Evolutionary conservation across 2,797 vertebrate genomes (phyloP).

Genomic region (Hippocampus kuda): DNA sequence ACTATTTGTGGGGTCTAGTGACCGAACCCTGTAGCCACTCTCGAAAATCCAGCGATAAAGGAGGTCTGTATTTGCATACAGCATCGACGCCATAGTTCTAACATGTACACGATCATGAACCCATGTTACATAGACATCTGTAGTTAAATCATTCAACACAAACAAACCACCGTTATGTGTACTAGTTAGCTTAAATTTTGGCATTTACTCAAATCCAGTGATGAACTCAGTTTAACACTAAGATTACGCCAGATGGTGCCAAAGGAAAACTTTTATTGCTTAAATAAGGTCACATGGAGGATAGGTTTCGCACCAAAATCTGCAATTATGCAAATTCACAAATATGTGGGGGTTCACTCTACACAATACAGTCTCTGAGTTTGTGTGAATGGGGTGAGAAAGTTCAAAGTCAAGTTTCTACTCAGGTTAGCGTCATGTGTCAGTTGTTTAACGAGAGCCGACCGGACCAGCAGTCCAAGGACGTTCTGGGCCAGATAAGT

Average conservation of each 20-base stretch:
- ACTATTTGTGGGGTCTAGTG: not conserved
- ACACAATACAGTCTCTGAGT: not conserved
- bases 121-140: not conserved
- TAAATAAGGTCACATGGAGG: too few species aligned
- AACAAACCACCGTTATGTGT: too few species aligned
- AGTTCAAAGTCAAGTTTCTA: conserved; percentile 1
- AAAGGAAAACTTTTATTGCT: not conserved
- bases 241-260: not conserved
- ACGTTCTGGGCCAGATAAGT: conserved; percentile 63
- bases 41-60: too few species aligned
- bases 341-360: not conserved
- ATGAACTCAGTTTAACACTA: not conserved
- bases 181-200: too few species aligned
- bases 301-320: too few species aligned
- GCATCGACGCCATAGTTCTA: not conserved
- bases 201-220: too few species aligned
- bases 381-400: not conserved
- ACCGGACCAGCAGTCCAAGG: conserved; percentile 59
- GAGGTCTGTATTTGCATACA: too few species aligned
- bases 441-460: conserved; percentile 65
- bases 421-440: conserved; percentile 69
- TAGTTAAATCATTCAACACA: too few species aligned
- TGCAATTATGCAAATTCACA: not conserved
- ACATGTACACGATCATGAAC: not conserved
- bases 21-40: too few species aligned